These are phyloP conservation scores for Aethina tumida DNA, from an alignment of 1,140 invertebrate genomes.

Conservation along the genomic window DNA sequence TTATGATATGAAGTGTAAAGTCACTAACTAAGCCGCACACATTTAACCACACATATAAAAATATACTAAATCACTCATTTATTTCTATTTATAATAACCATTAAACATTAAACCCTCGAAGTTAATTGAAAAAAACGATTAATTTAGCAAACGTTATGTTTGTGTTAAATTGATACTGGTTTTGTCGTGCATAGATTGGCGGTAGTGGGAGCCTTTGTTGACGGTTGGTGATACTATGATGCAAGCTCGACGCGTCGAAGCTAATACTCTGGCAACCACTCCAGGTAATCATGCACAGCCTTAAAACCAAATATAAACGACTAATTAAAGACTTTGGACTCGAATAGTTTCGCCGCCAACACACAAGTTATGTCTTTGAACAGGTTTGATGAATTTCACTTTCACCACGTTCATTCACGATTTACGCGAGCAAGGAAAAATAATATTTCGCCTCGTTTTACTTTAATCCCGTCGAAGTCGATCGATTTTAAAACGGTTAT, in stretches of 20 bases:
- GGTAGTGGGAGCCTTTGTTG: constrained; percentile 17
- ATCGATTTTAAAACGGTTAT: too few species aligned
- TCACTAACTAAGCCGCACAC: constrained; percentile 7
- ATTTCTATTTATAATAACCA: too few species aligned
- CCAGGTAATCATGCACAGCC: constrained; percentile 29
- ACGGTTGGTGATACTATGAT: constrained; percentile 11
- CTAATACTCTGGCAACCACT: constrained; percentile 19
- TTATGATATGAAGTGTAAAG: not conserved
- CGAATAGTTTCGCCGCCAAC: too few species aligned
- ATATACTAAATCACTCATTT: too few species aligned
- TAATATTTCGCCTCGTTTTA: too few species aligned
- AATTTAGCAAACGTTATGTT: constrained; percentile 24
- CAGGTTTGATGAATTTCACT: too few species aligned
- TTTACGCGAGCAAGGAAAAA: too few species aligned
- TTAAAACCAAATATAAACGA: constrained; percentile 28
- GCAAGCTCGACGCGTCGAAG: constrained; percentile 12
- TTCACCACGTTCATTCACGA: too few species aligned
- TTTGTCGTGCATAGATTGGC: constrained; percentile 31
- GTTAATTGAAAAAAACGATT: constrained; percentile 8
- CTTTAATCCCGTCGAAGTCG: too few species aligned
- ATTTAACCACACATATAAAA: too few species aligned
- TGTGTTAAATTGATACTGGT: constrained; percentile 25
- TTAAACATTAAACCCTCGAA: too few species aligned
- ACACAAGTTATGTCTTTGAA: too few species aligned
- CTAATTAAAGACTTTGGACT: constrained; percentile 10